These are phyloP conservation scores for Spizaetus ornatus DNA, from an alignment of 2,113 vertebrate genomes.

Conservation along the genomic window DNA sequence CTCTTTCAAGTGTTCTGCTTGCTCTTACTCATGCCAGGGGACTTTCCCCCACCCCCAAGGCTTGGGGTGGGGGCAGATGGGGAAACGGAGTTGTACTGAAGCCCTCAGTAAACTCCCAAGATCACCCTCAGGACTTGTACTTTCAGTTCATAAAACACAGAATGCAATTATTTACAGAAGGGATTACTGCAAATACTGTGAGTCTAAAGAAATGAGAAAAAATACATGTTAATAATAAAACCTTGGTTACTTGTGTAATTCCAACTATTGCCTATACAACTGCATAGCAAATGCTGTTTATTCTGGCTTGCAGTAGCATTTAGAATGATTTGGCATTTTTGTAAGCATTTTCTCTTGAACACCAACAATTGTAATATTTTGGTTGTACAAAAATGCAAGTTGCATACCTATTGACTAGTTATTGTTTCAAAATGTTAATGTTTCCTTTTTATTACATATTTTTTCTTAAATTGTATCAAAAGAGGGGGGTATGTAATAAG, in stretches of 20 bases:
- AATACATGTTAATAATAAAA: conserved; percentile 29
- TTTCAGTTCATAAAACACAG: neutral
- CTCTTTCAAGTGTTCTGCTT: neutral
- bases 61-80: neutral
- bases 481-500: neutral
- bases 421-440: neutral
- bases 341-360: neutral
- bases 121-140: neutral
- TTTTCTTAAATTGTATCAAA: neutral
- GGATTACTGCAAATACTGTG: neutral
- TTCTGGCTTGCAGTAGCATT: neutral
- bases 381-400: neutral
- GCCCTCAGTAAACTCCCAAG: neutral
- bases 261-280: neutral
- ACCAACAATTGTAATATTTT: neutral
- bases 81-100: neutral
- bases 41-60: neutral
- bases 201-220: neutral
- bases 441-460: neutral
- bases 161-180: conserved; percentile 33
- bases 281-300: neutral
- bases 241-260: neutral
- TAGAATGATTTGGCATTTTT: neutral
- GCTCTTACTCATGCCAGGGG: neutral
- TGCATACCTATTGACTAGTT: neutral